These are phyloP conservation scores for Acrocera orbiculus DNA, from an alignment of 2,888 invertebrate genomes.

Conservation along the genomic window DNA sequence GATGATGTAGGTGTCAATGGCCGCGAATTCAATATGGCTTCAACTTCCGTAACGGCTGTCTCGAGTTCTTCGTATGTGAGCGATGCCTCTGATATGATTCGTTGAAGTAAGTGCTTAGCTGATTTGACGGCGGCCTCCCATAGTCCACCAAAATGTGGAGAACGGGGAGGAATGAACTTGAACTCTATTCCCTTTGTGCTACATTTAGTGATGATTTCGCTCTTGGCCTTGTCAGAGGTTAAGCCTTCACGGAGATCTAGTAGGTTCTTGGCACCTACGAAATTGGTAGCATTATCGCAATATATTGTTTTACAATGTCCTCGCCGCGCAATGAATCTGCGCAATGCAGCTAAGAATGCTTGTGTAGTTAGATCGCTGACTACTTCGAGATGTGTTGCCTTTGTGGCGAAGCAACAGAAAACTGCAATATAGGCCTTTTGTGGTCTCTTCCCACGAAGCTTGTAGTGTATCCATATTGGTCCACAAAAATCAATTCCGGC, in stretches of 20 bases:
- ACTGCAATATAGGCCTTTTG: conserved; percentile 9
- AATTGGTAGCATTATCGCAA: conserved; percentile 8
- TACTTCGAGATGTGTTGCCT: conserved; percentile 10
- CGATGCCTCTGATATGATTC: neutral
- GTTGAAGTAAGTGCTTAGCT: conserved; percentile 2
- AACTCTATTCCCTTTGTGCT: neutral
- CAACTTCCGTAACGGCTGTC: conserved; percentile 13
- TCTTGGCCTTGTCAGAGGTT: neutral
- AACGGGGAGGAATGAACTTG: conserved; percentile 4
- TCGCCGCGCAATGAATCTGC: conserved; percentile 6
- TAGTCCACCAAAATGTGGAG: conserved; percentile 6
- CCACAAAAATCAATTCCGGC: conserved; percentile 8
- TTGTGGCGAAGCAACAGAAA: conserved; percentile 10
- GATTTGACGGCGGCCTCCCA: conserved; percentile 7
- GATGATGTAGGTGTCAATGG: conserved; percentile 11
- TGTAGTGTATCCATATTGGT: conserved; percentile 6
- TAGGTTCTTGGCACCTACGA: conserved; percentile 4
- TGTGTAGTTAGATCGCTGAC: conserved; percentile 8
- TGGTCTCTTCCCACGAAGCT: conserved; percentile 4
- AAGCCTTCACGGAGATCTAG: neutral
- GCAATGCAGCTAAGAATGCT: conserved; percentile 9
- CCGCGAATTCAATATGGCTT: conserved; percentile 15
- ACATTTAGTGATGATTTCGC: neutral
- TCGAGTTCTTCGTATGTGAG: conserved; percentile 5
- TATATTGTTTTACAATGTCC: conserved; percentile 4